A percentile compares a stretch with the other conserved stretches of the same genome.
phyloP scores from a whole-genome alignment of 1,140 invertebrate genomes.

The Elysia chlorotica region DNA sequence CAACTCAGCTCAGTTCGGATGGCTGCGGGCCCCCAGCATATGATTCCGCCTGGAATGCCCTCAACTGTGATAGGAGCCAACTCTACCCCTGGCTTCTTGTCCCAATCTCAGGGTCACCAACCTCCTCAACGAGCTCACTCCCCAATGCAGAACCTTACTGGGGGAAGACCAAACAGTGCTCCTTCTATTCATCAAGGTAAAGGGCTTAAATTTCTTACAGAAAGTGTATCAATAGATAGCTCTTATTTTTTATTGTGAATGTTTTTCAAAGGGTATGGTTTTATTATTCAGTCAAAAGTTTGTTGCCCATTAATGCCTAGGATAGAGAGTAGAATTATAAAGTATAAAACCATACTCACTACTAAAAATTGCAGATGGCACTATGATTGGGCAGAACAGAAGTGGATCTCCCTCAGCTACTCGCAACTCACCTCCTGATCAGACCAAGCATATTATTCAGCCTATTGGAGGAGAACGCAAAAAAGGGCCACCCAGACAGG shows the following conservation, averaged over 20 bases:
- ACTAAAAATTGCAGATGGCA: constrained; percentile 48
- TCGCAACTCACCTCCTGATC: constrained; percentile 36
- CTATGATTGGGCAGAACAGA: constrained; percentile 5
- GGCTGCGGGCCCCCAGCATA: neutral
- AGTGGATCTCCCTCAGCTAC: constrained; percentile 36
- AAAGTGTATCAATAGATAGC: neutral
- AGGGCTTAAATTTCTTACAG: no score
- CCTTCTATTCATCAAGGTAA: constrained; percentile 21
- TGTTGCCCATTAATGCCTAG: no score
- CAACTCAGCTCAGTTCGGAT: no score
- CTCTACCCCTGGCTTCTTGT: neutral
- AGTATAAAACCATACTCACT: neutral
- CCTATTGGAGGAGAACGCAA: constrained; percentile 46
- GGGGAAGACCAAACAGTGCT: constrained; percentile 26
- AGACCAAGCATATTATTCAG: constrained; percentile 31
- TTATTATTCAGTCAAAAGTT: no score
- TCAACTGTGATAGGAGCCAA: neutral
- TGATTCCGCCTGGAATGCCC: neutral
- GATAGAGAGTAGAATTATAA: no score
- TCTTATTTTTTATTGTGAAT: neutral
- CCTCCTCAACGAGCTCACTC: constrained; percentile 18
- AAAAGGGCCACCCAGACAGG: constrained; percentile 32
- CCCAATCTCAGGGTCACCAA: constrained; percentile 1
- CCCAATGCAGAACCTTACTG: constrained; percentile 13
- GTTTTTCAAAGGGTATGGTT: no score